Percentiles rank a stretch among this genome's conserved stretches.
phyloP scores from a whole-genome alignment of 1,140 invertebrate species.

The Bombus pyrosoma region DNA sequence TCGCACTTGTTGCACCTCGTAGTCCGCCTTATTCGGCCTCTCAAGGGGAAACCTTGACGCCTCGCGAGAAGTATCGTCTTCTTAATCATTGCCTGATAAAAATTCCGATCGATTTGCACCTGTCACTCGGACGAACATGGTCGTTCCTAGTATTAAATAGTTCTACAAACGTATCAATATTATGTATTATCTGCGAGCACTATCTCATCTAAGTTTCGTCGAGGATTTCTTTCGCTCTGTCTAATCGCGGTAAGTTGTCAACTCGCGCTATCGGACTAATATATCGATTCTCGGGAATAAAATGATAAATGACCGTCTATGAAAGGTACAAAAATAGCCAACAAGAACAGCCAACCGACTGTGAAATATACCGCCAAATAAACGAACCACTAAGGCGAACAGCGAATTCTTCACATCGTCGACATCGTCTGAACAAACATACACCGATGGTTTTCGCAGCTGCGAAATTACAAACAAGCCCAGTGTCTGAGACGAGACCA shows the following conservation, averaged over 20 bases:
- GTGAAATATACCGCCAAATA: background rate
- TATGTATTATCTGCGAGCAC: background rate
- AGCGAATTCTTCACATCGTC: background rate
- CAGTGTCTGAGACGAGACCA: background rate
- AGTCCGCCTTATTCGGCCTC: background rate
- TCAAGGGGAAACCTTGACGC: background rate
- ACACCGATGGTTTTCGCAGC: background rate
- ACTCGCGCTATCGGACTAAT: background rate
- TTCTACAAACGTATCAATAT: background rate
- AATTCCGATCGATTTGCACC: background rate
- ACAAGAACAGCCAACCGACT: background rate
- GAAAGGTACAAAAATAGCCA: too few relatives aligned
- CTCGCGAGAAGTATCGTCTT: background rate
- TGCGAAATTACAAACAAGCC: background rate
- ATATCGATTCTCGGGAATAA: background rate
- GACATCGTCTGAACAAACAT: background rate
- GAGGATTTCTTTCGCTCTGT: background rate
- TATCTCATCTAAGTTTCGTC: background rate
- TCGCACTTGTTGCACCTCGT: slow-evolving; percentile 27
- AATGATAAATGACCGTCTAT: too few relatives aligned
- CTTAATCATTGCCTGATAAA: background rate
- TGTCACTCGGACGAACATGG: background rate
- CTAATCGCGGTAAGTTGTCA: background rate
- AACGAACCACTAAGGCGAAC: background rate
- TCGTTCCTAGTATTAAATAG: background rate